These are phyloP conservation scores for Eidolon dupreanum DNA, from an alignment of 2,797 vertebrate species.

Conservation along the genomic window DNA sequence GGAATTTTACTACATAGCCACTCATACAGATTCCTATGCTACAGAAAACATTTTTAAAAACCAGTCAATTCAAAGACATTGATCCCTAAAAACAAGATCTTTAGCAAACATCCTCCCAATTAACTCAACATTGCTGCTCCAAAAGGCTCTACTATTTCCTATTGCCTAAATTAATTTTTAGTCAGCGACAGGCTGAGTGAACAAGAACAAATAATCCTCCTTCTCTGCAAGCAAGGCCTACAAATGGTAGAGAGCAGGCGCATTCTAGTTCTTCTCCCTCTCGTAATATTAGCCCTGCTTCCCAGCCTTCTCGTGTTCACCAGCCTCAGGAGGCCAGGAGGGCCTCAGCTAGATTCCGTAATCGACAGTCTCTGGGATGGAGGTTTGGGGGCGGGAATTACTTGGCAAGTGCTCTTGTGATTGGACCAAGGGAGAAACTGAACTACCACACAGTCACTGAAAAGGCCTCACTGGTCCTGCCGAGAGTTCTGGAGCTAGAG, in stretches of 20 bases:
- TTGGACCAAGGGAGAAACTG: background rate
- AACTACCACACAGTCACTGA: no score
- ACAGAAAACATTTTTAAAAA: background rate
- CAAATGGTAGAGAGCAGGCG: no score
- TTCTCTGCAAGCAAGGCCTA: background rate
- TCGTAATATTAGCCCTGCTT: no score
- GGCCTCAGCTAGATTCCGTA: background rate
- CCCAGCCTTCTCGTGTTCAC: background rate
- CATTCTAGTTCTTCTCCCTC: no score
- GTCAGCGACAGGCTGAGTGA: background rate
- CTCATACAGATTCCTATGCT: background rate
- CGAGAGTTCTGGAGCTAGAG: background rate
- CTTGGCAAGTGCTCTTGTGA: background rate
- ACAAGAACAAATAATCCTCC: background rate
- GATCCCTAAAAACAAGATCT: background rate
- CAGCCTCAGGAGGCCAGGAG: accelerated
- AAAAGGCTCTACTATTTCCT: background rate
- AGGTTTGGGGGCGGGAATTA: background rate
- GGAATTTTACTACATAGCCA: background rate
- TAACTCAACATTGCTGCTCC: background rate
- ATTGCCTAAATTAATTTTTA: background rate
- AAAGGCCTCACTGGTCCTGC: background rate
- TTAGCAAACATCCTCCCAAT: constrained; percentile 16
- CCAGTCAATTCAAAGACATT: background rate
- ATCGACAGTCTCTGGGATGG: background rate